Evolutionary conservation across 2,797 vertebrate species (phyloP).

Genomic region (Propithecus deckenii): DNA sequence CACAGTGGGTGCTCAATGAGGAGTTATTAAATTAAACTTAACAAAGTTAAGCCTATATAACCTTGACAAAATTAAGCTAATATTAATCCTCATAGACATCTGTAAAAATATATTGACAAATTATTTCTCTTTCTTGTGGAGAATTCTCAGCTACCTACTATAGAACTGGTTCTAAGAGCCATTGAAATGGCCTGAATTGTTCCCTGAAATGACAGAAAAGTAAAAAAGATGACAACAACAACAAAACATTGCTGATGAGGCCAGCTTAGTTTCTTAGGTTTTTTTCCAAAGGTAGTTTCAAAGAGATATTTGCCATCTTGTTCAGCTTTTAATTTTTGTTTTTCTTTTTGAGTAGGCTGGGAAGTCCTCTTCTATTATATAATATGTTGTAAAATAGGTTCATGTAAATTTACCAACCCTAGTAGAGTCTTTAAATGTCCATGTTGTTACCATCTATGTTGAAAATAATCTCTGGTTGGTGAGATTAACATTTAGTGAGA

Average conservation of each 20-base stretch:
- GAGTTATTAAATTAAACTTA: conserved; percentile 23
- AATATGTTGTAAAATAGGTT: conserved; percentile 16
- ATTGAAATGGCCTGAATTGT: neutral
- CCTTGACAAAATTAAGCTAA: conserved; percentile 20
- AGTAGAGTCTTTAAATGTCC: neutral
- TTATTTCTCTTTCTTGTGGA: neutral
- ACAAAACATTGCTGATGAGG: neutral
- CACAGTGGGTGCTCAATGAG: neutral
- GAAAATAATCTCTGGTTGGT: conserved; percentile 1
- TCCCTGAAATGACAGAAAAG: conserved; percentile 12
- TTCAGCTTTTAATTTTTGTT: conserved; percentile 7
- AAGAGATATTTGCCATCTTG: neutral
- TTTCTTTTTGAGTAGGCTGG: neutral
- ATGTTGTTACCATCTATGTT: neutral
- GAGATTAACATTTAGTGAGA: neutral
- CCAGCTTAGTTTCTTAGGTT: neutral
- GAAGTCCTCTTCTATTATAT: neutral
- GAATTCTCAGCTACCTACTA: neutral
- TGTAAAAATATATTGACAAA: conserved; percentile 9
- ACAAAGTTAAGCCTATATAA: neutral
- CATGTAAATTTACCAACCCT: neutral
- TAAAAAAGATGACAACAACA: neutral
- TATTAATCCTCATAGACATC: neutral
- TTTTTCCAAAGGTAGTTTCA: neutral
- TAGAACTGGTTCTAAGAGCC: neutral